A percentile compares a stretch with the other conserved stretches of the same genome.
Conservation (phyloP, 1,140 invertebrate genomes). For the Drosophila paulistorum region DNA sequence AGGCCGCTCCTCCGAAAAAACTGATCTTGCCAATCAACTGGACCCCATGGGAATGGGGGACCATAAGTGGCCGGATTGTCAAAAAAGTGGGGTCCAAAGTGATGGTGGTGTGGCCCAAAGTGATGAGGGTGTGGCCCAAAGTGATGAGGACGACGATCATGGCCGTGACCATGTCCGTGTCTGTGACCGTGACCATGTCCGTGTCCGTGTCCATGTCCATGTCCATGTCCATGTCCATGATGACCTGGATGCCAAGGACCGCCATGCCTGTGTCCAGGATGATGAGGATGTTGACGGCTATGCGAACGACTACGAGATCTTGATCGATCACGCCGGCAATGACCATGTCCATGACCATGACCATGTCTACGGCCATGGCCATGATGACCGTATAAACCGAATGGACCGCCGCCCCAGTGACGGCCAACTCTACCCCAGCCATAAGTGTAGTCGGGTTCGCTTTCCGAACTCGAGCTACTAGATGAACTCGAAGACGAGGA, state of each 20-base stretch:
- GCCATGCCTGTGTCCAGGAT: conserved; percentile 11
- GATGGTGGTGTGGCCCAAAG: background rate
- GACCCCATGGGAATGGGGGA: conserved; percentile 16
- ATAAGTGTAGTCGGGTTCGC: conserved; percentile 5
- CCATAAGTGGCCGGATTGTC: background rate
- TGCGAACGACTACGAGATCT: conserved; percentile 31
- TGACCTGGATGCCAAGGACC: conserved; percentile 16
- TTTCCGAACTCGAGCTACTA: conserved; percentile 36
- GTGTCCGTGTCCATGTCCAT: no score
- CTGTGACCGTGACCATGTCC: conserved; percentile 8
- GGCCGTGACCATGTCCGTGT: background rate
- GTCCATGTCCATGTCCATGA: conserved; percentile 23
- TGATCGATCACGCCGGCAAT: conserved; percentile 26
- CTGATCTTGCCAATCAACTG: conserved; percentile 38
- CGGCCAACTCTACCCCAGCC: conserved; percentile 21
- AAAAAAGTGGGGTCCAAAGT: background rate
- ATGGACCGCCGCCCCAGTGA: no score
- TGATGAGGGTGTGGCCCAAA: conserved; percentile 13
- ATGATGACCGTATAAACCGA: no score
- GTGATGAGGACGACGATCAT: conserved; percentile 2
- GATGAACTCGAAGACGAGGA: conserved; percentile 27
- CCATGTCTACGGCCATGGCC: no score
- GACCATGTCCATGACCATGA: background rate
- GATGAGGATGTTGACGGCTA: conserved; percentile 34
- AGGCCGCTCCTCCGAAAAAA: conserved; percentile 68